These are phyloP conservation scores for Laspeyria flexula DNA, from an alignment of 2,888 invertebrate species.

Conservation along the genomic window DNA sequence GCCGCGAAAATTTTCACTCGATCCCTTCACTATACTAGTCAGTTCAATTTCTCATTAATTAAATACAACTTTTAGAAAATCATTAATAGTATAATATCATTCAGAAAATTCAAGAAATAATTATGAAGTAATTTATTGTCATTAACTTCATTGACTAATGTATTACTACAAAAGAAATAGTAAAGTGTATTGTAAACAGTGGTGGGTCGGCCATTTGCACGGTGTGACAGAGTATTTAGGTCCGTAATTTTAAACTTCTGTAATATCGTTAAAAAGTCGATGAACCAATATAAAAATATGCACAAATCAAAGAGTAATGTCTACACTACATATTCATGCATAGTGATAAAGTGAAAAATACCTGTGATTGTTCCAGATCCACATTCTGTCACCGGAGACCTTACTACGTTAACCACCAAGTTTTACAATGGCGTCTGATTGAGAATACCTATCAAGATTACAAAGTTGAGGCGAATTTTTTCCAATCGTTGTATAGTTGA, in stretches of 20 bases:
- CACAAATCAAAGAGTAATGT: constrained; percentile 65
- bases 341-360: constrained; percentile 77
- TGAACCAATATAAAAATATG: constrained; percentile 76
- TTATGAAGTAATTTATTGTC: constrained; percentile 47
- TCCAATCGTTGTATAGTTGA: constrained; percentile 42
- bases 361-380: constrained; percentile 84
- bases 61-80: constrained; percentile 16
- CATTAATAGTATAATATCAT: constrained; percentile 25
- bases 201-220: constrained; percentile 91
- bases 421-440: constrained; percentile 83
- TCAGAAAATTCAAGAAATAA: constrained; percentile 62
- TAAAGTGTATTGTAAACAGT: constrained; percentile 85
- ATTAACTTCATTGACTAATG: constrained; percentile 52
- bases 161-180: constrained; percentile 61
- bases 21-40: constrained; percentile 46
- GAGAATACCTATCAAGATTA: constrained; percentile 70
- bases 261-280: constrained; percentile 77
- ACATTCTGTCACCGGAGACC: constrained; percentile 82
- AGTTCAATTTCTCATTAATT: constrained; percentile 58
- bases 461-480: constrained; percentile 64
- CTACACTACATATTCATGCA: constrained; percentile 60
- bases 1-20: constrained; percentile 59
- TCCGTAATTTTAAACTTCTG: constrained; percentile 80
- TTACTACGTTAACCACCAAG: constrained; percentile 78
- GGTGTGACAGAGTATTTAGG: constrained; percentile 88